These are phyloP conservation scores for Eubasilissa regina DNA, from an alignment of 1,140 invertebrate species.

Conservation along the genomic window DNA sequence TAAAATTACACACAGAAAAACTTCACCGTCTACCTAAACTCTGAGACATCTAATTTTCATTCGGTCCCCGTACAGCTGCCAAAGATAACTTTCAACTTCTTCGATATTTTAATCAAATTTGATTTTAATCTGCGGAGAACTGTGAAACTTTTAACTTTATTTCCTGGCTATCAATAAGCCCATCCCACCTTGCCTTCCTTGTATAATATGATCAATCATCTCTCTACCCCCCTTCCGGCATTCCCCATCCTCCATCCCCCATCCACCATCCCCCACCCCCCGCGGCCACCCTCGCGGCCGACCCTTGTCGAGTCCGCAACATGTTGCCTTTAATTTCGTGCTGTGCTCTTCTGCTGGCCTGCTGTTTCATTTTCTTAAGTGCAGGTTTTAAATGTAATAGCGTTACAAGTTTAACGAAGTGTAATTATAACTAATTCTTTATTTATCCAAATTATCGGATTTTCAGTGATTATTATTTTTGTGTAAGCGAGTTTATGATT, in stretches of 20 bases:
- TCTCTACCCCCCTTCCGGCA: conserved; percentile 4
- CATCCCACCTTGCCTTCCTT: neutral
- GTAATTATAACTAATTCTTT: no score
- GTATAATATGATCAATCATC: conserved; percentile 39
- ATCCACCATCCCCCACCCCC: no score
- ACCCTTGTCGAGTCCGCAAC: neutral
- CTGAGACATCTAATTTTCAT: neutral
- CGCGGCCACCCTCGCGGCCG: no score
- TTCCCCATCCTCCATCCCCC: no score
- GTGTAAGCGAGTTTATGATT: no score
- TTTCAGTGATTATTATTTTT: no score
- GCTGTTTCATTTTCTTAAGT: neutral
- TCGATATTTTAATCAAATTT: conserved; percentile 36
- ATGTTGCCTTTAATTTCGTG: neutral
- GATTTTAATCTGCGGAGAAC: conserved; percentile 29
- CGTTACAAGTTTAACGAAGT: no score
- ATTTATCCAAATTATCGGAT: no score
- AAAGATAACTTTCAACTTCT: neutral
- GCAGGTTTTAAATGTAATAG: neutral
- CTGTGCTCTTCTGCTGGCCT: neutral
- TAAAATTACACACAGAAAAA: conserved; percentile 1
- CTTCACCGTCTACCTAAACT: neutral
- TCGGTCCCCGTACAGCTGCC: neutral
- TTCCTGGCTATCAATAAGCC: conserved; percentile 40
- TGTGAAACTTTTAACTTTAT: conserved; percentile 24